A percentile compares a stretch with the other conserved stretches of the same genome.
Conservation (phyloP, 2,113 vertebrate species). For the Hystrix brachyura region DNA sequence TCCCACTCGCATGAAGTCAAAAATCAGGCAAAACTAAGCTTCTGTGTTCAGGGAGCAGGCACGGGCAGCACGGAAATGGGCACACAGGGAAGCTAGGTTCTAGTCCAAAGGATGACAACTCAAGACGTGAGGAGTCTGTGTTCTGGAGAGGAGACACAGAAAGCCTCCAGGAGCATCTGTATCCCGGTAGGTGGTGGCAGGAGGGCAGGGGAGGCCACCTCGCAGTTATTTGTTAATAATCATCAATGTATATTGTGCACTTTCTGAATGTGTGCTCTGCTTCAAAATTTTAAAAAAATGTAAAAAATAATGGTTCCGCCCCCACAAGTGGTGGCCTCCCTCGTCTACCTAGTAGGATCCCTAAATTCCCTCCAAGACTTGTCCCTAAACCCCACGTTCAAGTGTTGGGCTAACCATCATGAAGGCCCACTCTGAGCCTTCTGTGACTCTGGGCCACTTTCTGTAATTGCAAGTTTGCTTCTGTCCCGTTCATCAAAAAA, state of each 20-base stretch:
- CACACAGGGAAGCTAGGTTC: fast-evolving
- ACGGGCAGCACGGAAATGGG: background rate
- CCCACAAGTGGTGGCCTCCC: too few relatives aligned
- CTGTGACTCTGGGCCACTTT: background rate
- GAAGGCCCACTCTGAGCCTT: too few relatives aligned
- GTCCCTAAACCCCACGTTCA: fast-evolving
- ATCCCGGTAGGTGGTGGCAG: fast-evolving
- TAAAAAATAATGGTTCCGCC: background rate
- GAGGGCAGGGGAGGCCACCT: background rate
- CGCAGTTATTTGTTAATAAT: too few relatives aligned
- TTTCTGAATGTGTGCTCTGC: background rate
- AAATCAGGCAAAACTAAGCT: background rate
- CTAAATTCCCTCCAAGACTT: background rate
- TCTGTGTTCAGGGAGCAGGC: background rate
- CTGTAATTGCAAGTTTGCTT: background rate
- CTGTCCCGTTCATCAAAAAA: background rate
- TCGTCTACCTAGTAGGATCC: background rate
- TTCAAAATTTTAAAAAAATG: background rate
- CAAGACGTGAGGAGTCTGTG: background rate
- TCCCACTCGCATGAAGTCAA: fast-evolving
- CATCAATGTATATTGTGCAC: background rate
- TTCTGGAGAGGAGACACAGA: background rate
- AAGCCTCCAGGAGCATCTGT: background rate
- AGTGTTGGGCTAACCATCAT: background rate
- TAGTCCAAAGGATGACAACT: background rate